Conservation (phyloP, 2,888 invertebrate genomes). For the Drosophila differens region DNA sequence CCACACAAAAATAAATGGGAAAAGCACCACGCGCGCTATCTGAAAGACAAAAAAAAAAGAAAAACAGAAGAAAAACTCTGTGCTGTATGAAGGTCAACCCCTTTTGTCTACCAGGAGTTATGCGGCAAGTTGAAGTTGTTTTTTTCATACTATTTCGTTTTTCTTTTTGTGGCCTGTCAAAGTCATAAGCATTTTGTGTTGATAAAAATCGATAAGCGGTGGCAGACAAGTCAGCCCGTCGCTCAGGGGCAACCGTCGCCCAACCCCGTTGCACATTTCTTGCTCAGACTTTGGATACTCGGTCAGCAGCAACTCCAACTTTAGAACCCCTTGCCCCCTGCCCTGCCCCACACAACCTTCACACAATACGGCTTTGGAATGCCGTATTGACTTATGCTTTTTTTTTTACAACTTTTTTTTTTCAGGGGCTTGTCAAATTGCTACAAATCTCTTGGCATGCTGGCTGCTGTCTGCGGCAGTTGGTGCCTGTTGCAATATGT, state of each 20-base stretch:
- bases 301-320: conserved; percentile 45
- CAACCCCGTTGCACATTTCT: conserved; percentile 48
- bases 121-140: conserved; percentile 31
- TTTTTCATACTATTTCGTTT: background rate
- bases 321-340: background rate
- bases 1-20: background rate
- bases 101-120: conserved; percentile 58
- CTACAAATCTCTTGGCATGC: conserved; percentile 47
- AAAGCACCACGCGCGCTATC: conserved; percentile 7
- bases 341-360: background rate
- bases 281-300: conserved; percentile 38
- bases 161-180: conserved; percentile 54
- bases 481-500: conserved; percentile 23
- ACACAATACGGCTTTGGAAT: conserved; percentile 34
- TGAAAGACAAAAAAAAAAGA: conserved; percentile 13
- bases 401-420: background rate
- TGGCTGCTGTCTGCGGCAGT: conserved; percentile 32
- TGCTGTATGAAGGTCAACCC: conserved; percentile 73
- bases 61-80: conserved; percentile 14
- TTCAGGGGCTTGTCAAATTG: conserved; percentile 69
- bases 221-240: conserved; percentile 46
- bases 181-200: conserved; percentile 61
- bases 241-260: conserved; percentile 49
- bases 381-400: conserved; percentile 42
- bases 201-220: conserved; percentile 74